Percentiles rank a stretch among this genome's conserved stretches.
Conservation (phyloP, 2,888 invertebrate species). For the Cheilosia soror region DNA sequence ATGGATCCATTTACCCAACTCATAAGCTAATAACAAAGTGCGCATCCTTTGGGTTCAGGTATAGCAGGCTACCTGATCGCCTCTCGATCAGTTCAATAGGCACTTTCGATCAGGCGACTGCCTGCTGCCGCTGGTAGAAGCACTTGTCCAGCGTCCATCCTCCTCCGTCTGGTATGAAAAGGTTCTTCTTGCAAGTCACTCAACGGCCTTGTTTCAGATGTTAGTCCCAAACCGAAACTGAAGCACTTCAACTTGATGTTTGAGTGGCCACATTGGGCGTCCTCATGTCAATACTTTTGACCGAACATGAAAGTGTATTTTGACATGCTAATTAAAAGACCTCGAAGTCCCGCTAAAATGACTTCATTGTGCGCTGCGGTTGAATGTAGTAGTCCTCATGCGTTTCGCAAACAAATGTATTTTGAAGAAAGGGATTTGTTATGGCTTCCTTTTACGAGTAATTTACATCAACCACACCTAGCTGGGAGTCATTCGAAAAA, state of each 20-base stretch:
- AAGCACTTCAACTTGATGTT: slow-evolving; percentile 69
- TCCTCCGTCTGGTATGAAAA: slow-evolving; percentile 42
- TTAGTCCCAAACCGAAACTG: slow-evolving; percentile 44
- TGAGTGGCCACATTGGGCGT: slow-evolving; percentile 70
- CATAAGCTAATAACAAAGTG: slow-evolving; percentile 68
- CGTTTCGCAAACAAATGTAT: slow-evolving; percentile 14
- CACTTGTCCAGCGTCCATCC: slow-evolving; percentile 61
- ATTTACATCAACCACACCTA: slow-evolving; percentile 64
- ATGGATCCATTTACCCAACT: slow-evolving; percentile 72
- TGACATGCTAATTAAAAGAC: slow-evolving; percentile 83
- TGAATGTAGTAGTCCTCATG: slow-evolving; percentile 21
- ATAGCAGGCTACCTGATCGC: slow-evolving; percentile 58
- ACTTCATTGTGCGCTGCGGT: slow-evolving; percentile 47
- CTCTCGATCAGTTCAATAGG: slow-evolving; percentile 68
- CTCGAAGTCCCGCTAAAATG: slow-evolving; percentile 78
- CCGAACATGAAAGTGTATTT: slow-evolving; percentile 75
- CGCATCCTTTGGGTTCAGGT: slow-evolving; percentile 47
- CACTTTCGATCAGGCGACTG: slow-evolving; percentile 59
- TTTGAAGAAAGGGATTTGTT: slow-evolving; percentile 16
- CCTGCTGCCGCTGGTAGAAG: slow-evolving; percentile 44
- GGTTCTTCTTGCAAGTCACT: slow-evolving; percentile 65
- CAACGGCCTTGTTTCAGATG: slow-evolving; percentile 38
- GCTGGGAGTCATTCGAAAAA: slow-evolving; percentile 38
- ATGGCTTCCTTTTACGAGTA: slow-evolving; percentile 11
- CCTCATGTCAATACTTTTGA: slow-evolving; percentile 66